Percentiles rank a stretch among this genome's conserved stretches.
Conservation (phyloP, 2,797 vertebrate genomes). For the Acrossocheilus wenchowensis region DNA sequence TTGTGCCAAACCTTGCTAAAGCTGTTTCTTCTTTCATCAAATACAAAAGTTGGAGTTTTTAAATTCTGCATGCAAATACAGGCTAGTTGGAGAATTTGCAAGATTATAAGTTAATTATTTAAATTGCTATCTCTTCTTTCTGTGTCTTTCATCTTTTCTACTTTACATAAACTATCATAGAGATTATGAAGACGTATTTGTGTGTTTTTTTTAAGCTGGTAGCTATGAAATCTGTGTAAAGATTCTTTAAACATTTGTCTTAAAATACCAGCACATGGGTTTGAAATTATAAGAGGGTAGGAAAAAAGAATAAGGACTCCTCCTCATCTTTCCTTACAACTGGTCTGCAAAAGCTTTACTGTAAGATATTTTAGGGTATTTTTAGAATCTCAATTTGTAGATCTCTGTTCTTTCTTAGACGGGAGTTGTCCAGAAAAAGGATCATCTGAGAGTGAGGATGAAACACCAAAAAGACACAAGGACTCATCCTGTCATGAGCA, state of each 20-base stretch:
- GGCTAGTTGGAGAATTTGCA: neutral
- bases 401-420: slow-evolving; percentile 68
- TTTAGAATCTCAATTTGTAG: neutral
- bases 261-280: neutral
- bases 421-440: slow-evolving; percentile 81
- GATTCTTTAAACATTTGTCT: neutral
- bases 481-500: slow-evolving; percentile 79
- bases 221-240: neutral
- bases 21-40: neutral
- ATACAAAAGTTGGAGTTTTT: neutral
- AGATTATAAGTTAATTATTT: neutral
- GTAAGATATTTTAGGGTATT: neutral
- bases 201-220: neutral
- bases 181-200: neutral
- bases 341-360: neutral
- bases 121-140: too few relatives aligned
- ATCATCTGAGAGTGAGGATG: slow-evolving; percentile 91
- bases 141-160: too few relatives aligned
- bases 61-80: neutral
- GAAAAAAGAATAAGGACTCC: neutral
- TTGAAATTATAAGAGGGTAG: neutral
- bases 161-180: too few relatives aligned
- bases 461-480: slow-evolving; percentile 80
- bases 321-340: neutral
- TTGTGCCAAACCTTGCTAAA: neutral